Conservation (phyloP, 2,797 vertebrate species). For the Mus spretus region DNA sequence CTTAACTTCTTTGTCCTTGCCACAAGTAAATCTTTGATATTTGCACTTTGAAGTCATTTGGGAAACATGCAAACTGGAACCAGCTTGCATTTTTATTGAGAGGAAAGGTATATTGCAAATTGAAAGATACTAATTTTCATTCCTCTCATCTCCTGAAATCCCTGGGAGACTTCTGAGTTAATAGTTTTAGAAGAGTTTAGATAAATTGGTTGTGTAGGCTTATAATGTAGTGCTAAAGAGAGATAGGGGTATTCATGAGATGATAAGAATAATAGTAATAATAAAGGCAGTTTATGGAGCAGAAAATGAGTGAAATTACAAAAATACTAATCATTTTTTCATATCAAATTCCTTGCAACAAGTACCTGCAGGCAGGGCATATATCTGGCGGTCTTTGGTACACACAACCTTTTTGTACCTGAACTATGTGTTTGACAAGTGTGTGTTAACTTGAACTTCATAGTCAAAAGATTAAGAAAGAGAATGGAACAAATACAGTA, state of each 20-base stretch:
- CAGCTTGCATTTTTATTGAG: not conserved
- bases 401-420: not conserved
- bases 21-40: not conserved
- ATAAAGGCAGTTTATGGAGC: slow-evolving; percentile 45
- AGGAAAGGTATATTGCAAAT: not conserved
- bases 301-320: slow-evolving; percentile 63
- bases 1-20: slow-evolving; percentile 26
- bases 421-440: not conserved
- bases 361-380: not conserved
- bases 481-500: rapidly evolving
- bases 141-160: slow-evolving; percentile 44
- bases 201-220: slow-evolving; percentile 61
- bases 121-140: slow-evolving; percentile 59
- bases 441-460: slow-evolving; percentile 28
- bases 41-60: slow-evolving; percentile 42
- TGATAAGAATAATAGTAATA: slow-evolving; percentile 45
- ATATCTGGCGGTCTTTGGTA: not conserved
- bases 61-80: not conserved
- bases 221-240: slow-evolving; percentile 12
- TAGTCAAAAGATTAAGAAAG: not conserved
- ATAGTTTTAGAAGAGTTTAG: slow-evolving; percentile 49
- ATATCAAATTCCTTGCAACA: slow-evolving; percentile 18
- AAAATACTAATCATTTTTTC: slow-evolving; percentile 25
- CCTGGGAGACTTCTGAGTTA: not conserved
- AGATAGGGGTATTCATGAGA: slow-evolving; percentile 48